phyloP scores from a whole-genome alignment of 2,888 invertebrate genomes.

The Leptinotarsa haldemani region DNA sequence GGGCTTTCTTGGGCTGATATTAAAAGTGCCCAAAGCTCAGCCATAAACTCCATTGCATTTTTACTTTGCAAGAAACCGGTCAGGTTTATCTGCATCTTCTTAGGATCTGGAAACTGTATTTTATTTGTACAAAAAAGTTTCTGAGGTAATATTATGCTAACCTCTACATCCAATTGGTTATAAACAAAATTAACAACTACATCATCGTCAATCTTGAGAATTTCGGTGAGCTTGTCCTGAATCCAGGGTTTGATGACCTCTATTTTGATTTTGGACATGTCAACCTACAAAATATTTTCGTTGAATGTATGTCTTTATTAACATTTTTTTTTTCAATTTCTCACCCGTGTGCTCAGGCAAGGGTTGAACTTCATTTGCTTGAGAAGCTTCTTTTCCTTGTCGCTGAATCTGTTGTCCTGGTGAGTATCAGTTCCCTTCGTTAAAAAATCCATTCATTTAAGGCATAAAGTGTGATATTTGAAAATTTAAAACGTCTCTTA shows the following conservation, averaged over 20 bases:
- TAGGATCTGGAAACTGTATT: slow-evolving; percentile 92
- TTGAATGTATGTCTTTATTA: neutral
- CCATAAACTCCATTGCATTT: slow-evolving; percentile 97
- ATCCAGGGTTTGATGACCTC: slow-evolving; percentile 99
- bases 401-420: slow-evolving; percentile 99
- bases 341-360: slow-evolving; percentile 90
- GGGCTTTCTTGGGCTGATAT: slow-evolving; percentile 96
- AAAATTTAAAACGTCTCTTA: slow-evolving; percentile 23
- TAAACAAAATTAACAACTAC: slow-evolving; percentile 99
- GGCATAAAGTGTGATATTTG: slow-evolving; percentile 35
- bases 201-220: slow-evolving; percentile 98
- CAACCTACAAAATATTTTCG: slow-evolving; percentile 74
- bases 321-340: slow-evolving; percentile 29
- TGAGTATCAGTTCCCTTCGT: slow-evolving; percentile 95
- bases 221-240: slow-evolving; percentile 94
- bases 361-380: slow-evolving; percentile 99
- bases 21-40: slow-evolving; percentile 95
- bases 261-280: slow-evolving; percentile 97
- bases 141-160: slow-evolving; percentile 62
- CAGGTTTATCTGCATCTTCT: slow-evolving; percentile 99
- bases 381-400: slow-evolving; percentile 98
- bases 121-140: neutral
- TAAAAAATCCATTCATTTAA: slow-evolving; percentile 50
- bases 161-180: slow-evolving; percentile 96
- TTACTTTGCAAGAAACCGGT: slow-evolving; percentile 99